Evolutionary conservation across 2,797 vertebrate genomes (phyloP).

Genomic region (Chaetodon trifasciatus): DNA sequence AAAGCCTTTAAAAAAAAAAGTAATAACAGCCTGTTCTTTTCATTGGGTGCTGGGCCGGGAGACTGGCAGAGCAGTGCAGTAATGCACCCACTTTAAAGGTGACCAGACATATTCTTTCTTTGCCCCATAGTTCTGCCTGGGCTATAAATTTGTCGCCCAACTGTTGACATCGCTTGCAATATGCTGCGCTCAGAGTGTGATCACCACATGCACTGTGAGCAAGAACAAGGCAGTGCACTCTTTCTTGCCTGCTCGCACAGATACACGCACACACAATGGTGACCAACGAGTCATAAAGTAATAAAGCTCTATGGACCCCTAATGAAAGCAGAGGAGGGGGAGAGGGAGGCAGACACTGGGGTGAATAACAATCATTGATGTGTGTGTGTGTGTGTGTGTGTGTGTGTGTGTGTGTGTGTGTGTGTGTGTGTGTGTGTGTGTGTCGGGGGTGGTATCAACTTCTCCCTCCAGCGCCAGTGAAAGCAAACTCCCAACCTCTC

Average conservation of each 20-base stretch:
- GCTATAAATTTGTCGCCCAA: constrained; percentile 83
- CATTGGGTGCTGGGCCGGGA: constrained; percentile 43
- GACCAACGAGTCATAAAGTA: constrained; percentile 82
- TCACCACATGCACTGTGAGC: constrained; percentile 72
- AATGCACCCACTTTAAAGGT: constrained; percentile 60
- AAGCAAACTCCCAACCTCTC: constrained; percentile 58
- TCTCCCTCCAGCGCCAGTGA: constrained; percentile 66
- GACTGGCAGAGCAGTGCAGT: constrained; percentile 46
- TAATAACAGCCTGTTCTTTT: constrained; percentile 65
- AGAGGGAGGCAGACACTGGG: constrained; percentile 74
- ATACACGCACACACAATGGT: constrained; percentile 65
- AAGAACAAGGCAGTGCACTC: constrained; percentile 67
- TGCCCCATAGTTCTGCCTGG: constrained; percentile 52
- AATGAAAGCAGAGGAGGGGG: constrained; percentile 70
- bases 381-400: constrained; percentile 33
- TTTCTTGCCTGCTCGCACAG: constrained; percentile 40
- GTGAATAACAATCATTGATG: constrained; percentile 82
- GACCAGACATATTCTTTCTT: constrained; percentile 70
- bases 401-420: constrained; percentile 25
- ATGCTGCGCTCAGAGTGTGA: constrained; percentile 73
- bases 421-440: constrained; percentile 32
- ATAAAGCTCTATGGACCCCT: constrained; percentile 78
- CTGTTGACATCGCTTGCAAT: constrained; percentile 83
- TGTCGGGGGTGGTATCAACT: constrained; percentile 42
- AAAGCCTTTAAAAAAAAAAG: constrained; percentile 57